Conservation (phyloP, 2,888 invertebrate species). For the Volucella inanis region DNA sequence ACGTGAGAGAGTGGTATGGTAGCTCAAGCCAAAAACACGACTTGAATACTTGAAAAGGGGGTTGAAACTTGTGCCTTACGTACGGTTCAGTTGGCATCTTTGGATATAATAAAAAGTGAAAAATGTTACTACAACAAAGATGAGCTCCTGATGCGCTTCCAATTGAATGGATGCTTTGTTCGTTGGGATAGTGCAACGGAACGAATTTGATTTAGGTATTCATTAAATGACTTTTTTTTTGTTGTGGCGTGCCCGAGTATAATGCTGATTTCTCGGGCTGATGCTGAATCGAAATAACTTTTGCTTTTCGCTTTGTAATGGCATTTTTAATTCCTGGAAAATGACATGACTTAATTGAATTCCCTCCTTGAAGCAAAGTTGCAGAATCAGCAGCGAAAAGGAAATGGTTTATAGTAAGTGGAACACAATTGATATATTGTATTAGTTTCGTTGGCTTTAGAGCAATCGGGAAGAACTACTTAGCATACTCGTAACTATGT, state of each 20-base stretch:
- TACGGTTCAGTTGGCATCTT: neutral
- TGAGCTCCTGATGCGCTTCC: conserved; percentile 36
- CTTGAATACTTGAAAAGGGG: neutral
- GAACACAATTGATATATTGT: no score
- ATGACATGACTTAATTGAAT: conserved; percentile 34
- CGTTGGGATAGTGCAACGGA: conserved; percentile 1
- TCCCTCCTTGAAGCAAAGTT: neutral
- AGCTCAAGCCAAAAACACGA: conserved; percentile 43
- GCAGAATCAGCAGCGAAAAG: no score
- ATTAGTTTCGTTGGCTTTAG: no score
- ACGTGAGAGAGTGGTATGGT: conserved; percentile 47
- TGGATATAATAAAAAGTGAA: conserved; percentile 27
- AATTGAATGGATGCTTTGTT: conserved; percentile 26
- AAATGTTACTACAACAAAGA: conserved; percentile 36
- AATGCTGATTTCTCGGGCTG: conserved; percentile 39
- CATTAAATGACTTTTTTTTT: conserved; percentile 20
- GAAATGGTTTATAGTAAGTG: no score
- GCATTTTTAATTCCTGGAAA: conserved; percentile 43
- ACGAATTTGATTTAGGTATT: conserved; percentile 46
- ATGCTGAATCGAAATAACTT: conserved; percentile 15
- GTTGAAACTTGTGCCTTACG: neutral
- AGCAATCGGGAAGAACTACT: no score
- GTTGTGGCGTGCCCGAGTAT: conserved; percentile 9
- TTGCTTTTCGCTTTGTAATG: conserved; percentile 9
- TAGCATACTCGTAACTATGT: no score